Evolutionary conservation across 2,113 vertebrate genomes (phyloP), one percentile per base, ranked within the genome.

Genomic region (Amblyopsis rosae): DNA sequence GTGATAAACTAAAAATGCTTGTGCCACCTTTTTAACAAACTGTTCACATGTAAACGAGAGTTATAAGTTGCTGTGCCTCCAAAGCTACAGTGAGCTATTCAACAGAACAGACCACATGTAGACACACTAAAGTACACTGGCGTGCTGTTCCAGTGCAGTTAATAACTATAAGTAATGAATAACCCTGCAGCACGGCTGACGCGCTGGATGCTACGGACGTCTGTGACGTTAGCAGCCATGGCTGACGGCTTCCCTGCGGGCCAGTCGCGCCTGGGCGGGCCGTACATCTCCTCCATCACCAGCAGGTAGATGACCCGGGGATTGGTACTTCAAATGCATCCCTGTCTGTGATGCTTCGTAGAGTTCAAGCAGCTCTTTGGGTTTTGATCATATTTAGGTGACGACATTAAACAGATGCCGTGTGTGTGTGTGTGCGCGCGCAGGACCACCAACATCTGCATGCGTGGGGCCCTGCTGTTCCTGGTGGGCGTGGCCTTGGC

Each of bases 401-500:
- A 8, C 0, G 7, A 41, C 35, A 41, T 41, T 8, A 5, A 41
- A 41, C 7, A 41, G 35, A 41, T 5, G 35, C 35, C 4, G 6
- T 41, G 35, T 7, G 7, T 50, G 26, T 26, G 26, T 26, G 26
- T 26, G 26, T 2, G 13, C 9, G 2, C 4, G 11, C 13, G 2
- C 16, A 89, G 69, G 72, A 95, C 86, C 76, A 92, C 95, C 80
- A 98, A 96, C 86, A 84, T 99, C 85, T 69, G 96, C 77, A 94
- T 96, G 82, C 93, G 96, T 41, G 95, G 95, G 41, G 53, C 93
- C 71, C 89, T 98, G 79, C 92, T 98, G 12, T 98, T 99, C 86
- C 94, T 93, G 12, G 95, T 98, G 80, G 97, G 97, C 0, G 96
- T 98, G 9, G 95, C 98, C 84, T 90, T 98, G 75, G 94, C 97